Conservation (phyloP, 2,797 vertebrate species). For the Scolopax bukidnonensis region DNA sequence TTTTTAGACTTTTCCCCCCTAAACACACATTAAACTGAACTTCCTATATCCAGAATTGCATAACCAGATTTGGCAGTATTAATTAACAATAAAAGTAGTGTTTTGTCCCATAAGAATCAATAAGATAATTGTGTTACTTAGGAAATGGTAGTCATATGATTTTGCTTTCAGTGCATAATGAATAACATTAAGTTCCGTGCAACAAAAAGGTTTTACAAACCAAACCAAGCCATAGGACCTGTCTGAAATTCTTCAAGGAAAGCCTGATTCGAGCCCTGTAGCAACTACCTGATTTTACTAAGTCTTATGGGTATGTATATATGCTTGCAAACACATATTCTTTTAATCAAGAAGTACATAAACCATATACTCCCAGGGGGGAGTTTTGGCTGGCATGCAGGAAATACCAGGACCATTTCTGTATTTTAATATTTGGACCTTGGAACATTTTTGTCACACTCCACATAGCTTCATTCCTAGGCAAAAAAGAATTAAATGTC, state of each 20-base stretch:
- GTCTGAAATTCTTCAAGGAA: conserved; percentile 35
- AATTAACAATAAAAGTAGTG: conserved; percentile 77
- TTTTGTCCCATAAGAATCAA: conserved; percentile 72
- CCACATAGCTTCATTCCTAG: conserved; percentile 50
- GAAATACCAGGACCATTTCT: conserved; percentile 19
- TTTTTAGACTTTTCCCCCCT: conserved; percentile 53
- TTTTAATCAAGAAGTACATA: background rate
- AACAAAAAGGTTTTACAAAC: conserved; percentile 55
- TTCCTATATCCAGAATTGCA: conserved; percentile 68
- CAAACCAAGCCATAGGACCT: background rate
- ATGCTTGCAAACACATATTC: background rate
- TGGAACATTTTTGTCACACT: conserved; percentile 66
- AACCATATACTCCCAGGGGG: background rate
- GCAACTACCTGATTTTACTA: background rate
- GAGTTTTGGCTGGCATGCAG: conserved; percentile 7
- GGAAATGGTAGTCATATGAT: conserved; percentile 71
- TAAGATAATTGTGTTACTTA: conserved; percentile 74
- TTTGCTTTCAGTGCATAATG: conserved; percentile 71
- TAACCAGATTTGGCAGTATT: conserved; percentile 77
- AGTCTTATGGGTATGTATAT: background rate
- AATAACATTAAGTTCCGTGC: conserved; percentile 38
- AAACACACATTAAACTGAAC: conserved; percentile 65
- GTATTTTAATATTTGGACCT: conserved; percentile 52
- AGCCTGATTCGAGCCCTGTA: background rate
- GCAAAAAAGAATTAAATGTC: conserved; percentile 26